Evolutionary conservation across 2,888 invertebrate species (phyloP), one percentile per base, ranked within the genome.

Genomic region (Metellina segmentata): DNA sequence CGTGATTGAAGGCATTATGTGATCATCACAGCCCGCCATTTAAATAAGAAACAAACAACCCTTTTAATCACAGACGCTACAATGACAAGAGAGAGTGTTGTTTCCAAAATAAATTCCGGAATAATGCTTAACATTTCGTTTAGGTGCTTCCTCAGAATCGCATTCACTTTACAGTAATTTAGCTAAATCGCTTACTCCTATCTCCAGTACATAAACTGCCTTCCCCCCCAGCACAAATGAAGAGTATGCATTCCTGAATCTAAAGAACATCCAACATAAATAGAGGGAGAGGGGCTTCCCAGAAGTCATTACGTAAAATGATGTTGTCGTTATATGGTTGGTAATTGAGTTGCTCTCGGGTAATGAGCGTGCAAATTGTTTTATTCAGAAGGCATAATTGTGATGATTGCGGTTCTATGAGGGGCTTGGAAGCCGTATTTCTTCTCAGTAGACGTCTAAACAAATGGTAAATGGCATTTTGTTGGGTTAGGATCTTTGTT

Each of bases 291-390:
- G 61, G 61, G 49, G 69, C n/a, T 48, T 77, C 77, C 77, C 77
- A 61, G 74, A 77, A 79, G 88, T 89, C 88, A 74, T 89, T 89
- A 89, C 20, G 61, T 13, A 74, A 75, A 89, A 89, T 89, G 81
- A 81, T 74, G 81, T 69, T 82, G 81, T 89, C 88, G 34, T 89
- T 89, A 89, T 75, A 71, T 11, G 72, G 72, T 83, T 51, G 74
- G 16, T 89, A 81, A 89, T 75, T 89, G 88, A 89, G 88, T 81
- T 85, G 74, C 61, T 82, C 49, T 79, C 49, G 70, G 75, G 75
- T 81, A 89, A 89, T 61, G 81, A 81, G 75, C 53, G 48, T 74
- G 75, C 53, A 82, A 89, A 89, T 82, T 89, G 88, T 82, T 81
- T 82, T 82, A 75, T 75, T 77, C 51, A 51, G 81, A 34, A 70